A percentile compares a stretch with the other conserved stretches of the same genome.
phyloP scores from a whole-genome alignment of 2,113 vertebrate genomes.

The Glareola pratincola region DNA sequence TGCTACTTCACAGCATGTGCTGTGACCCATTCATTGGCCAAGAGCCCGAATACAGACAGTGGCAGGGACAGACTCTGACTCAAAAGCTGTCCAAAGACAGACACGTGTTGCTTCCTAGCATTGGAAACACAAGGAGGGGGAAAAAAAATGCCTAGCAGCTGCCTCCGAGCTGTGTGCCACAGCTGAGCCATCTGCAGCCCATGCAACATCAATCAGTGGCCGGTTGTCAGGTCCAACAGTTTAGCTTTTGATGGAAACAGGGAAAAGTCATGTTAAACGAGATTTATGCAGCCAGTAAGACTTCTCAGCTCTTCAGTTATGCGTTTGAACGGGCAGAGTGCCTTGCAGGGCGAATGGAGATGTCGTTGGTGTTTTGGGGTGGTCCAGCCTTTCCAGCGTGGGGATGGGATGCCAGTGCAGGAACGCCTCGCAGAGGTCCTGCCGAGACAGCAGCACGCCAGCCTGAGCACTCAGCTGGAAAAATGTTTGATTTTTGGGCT shows the following conservation, averaged over 20 bases:
- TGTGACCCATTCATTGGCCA: background rate
- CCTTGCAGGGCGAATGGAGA: background rate
- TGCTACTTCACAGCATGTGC: background rate
- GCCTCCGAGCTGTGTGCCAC: background rate
- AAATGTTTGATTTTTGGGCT: background rate
- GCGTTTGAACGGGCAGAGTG: rapidly evolving
- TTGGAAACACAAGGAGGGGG: background rate
- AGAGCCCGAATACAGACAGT: background rate
- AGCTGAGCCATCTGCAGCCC: slow-evolving; percentile 1
- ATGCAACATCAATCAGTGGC: background rate
- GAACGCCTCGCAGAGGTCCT: rapidly evolving
- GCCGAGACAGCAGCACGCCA: rapidly evolving
- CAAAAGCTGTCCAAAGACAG: background rate
- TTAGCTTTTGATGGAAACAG: background rate
- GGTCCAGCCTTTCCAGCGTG: rapidly evolving
- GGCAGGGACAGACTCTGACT: background rate
- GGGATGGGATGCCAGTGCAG: rapidly evolving
- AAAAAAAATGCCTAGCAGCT: background rate
- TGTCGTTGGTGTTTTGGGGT: background rate
- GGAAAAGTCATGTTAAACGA: background rate
- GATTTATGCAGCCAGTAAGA: background rate
- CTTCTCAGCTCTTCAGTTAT: background rate
- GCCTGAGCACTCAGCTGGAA: background rate
- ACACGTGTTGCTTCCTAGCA: background rate
- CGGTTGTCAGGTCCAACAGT: background rate